Evolutionary conservation across 1,140 invertebrate genomes (phyloP), one percentile per base, ranked within the genome.

Genomic region (Pollicipes pollicipes): DNA sequence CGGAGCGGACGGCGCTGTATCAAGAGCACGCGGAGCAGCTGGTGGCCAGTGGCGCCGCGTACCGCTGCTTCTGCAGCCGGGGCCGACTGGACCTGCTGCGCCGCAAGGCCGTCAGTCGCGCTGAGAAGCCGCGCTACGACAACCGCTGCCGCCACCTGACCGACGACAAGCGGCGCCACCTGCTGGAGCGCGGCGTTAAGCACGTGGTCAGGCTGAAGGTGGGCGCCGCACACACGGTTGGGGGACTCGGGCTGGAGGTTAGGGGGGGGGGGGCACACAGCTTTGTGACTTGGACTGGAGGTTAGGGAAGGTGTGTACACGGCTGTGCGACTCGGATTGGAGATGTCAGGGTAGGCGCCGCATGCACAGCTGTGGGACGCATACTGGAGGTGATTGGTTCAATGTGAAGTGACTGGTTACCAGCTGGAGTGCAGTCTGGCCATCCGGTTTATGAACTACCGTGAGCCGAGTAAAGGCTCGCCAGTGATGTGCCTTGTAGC

Each of bases 201-300:
- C 85, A 85, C 80, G 95, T 93, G 77, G 85, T 98, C 73, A 83
- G 95, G 78, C 93, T 97, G 80, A 95, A 95, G 82, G 88, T 91
- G 80, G 73, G 30, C 28, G 35, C 69, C 8, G 26, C 67, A 6
- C n/a, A 30, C 27, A 70, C 26, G 31, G 3, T 0, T 1, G 37
- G 29, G 0, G 13, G 3, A 58, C 21, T 29, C 30, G 6, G 24
- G 8, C 3, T 35, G 27, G 17, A 63, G 28, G 58, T 17, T 31
- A 2, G 35, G 30, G 29, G 16, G 13, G 27, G 32, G 32, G 13
- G 21, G 21, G 16, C n/a, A 21, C 8, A 30, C 63, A n/a, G 37
- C 21, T 4, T 71, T 64, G 28, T 1, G 29, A 30, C 17, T 8
- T n/a, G 30, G 30, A 0, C 26, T 26, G 29, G 27, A 70, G 32